Conservation (phyloP, 2,797 vertebrate genomes). For the Leptodactylus fallax region DNA sequence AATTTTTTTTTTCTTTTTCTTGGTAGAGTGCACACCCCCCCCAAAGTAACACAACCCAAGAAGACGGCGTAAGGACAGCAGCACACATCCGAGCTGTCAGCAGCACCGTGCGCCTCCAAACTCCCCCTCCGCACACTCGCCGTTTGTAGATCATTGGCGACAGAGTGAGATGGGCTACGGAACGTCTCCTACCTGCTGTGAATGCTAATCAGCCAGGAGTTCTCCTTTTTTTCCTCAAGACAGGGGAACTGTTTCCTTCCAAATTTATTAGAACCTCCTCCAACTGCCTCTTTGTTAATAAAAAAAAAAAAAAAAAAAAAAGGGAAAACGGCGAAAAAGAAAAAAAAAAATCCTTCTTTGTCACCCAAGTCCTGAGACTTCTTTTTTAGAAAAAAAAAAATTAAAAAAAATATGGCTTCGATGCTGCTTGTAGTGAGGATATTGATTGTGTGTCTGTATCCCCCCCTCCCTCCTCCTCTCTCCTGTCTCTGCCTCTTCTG, state of each 20-base stretch:
- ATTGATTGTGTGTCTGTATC: constrained; percentile 79
- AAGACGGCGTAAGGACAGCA: background rate
- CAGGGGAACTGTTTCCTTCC: constrained; percentile 97
- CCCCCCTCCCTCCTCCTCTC: constrained; percentile 75
- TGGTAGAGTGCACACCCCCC: constrained; percentile 68
- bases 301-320: constrained; percentile 59
- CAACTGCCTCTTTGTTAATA: constrained; percentile 80
- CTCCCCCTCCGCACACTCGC: constrained; percentile 62
- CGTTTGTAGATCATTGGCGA: constrained; percentile 92
- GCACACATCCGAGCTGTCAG: constrained; percentile 11
- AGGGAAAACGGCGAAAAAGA: constrained; percentile 15
- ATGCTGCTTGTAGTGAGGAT: constrained; percentile 83
- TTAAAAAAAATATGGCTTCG: constrained; percentile 74
- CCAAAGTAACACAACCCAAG: constrained; percentile 47
- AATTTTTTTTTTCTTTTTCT: background rate
- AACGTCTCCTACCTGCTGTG: constrained; percentile 99
- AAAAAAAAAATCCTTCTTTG: constrained; percentile 77
- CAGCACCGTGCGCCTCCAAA: background rate
- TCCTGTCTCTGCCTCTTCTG: constrained; percentile 93
- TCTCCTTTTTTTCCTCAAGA: constrained; percentile 92
- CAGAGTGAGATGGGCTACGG: constrained; percentile 95
- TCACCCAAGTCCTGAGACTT: constrained; percentile 84
- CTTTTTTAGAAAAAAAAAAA: constrained; percentile 77
- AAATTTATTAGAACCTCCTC: constrained; percentile 97
- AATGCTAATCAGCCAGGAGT: constrained; percentile 99